Conservation (phyloP, 92 coral and sea anemone species). For the Ricordea florida region DNA sequence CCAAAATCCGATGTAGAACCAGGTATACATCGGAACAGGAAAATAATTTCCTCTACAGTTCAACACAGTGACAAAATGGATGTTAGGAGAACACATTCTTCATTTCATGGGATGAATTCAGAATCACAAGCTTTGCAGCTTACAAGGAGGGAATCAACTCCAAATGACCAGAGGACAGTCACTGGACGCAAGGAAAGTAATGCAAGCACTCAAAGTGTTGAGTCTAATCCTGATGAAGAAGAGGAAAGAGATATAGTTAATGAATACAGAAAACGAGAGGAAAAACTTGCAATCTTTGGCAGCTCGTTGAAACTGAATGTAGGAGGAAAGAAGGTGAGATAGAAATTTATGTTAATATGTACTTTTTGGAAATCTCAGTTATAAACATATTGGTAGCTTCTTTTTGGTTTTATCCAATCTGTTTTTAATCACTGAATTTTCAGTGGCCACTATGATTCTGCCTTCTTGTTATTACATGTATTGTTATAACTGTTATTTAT, state of each 20-base stretch:
- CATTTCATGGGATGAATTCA: slow-evolving; percentile 23
- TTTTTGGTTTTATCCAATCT: too few relatives aligned
- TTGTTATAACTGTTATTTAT: too few relatives aligned
- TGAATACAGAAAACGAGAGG: slow-evolving; percentile 67
- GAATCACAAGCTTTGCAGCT: too few relatives aligned
- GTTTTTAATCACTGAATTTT: too few relatives aligned
- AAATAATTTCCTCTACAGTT: neutral
- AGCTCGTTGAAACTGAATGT: slow-evolving; percentile 68
- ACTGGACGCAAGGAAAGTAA: slow-evolving; percentile 72
- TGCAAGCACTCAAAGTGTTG: slow-evolving; percentile 83
- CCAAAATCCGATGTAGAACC: slow-evolving; percentile 15
- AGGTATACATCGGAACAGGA: neutral
- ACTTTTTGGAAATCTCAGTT: too few relatives aligned
- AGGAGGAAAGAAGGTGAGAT: slow-evolving; percentile 70
- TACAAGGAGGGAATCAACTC: slow-evolving; percentile 53
- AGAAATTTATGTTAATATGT: too few relatives aligned
- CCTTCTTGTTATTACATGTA: too few relatives aligned
- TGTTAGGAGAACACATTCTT: neutral
- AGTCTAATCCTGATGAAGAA: slow-evolving; percentile 79
- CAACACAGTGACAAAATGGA: slow-evolving; percentile 23
- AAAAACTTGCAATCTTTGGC: slow-evolving; percentile 65
- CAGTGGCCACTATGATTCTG: too few relatives aligned
- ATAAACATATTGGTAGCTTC: too few relatives aligned
- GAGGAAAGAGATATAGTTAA: slow-evolving; percentile 79
- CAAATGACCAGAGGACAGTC: neutral